Conservation (phyloP, 2,797 vertebrate genomes). For the Phoebastria nigripes region DNA sequence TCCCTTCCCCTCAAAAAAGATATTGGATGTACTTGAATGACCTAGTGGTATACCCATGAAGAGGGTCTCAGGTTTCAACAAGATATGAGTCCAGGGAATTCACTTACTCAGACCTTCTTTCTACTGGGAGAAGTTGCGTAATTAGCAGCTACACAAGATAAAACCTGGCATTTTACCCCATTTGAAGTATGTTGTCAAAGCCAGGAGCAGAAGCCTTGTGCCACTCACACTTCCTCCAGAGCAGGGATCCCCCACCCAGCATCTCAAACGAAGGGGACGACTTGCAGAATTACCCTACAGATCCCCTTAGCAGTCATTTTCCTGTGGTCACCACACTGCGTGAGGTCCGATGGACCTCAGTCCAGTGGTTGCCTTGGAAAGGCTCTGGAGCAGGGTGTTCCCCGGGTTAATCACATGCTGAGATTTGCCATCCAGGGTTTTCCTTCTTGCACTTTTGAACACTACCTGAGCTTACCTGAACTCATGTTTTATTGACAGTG, state of each 20-base stretch:
- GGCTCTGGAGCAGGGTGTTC: neutral
- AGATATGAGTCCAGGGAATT: neutral
- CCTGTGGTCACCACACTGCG: neutral
- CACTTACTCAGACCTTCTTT: neutral
- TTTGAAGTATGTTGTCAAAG: neutral
- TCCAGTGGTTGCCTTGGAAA: neutral
- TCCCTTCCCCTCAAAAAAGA: constrained; percentile 26
- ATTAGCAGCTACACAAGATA: neutral
- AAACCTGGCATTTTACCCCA: neutral
- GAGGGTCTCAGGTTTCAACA: constrained; percentile 13
- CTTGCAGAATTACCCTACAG: neutral
- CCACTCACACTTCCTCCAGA: neutral
- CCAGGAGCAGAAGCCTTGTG: neutral
- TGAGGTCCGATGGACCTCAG: neutral
- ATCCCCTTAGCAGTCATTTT: neutral
- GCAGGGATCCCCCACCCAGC: neutral
- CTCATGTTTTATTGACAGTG: neutral
- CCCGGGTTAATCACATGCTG: neutral
- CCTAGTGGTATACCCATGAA: neutral
- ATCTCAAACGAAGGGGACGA: neutral
- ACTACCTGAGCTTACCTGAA: neutral
- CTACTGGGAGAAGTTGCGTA: neutral
- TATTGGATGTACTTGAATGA: constrained; percentile 41
- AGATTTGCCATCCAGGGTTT: neutral
- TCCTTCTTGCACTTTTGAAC: neutral